Evolutionary conservation across 1,140 invertebrate genomes (phyloP).

Genomic region (Drusus annulatus): DNA sequence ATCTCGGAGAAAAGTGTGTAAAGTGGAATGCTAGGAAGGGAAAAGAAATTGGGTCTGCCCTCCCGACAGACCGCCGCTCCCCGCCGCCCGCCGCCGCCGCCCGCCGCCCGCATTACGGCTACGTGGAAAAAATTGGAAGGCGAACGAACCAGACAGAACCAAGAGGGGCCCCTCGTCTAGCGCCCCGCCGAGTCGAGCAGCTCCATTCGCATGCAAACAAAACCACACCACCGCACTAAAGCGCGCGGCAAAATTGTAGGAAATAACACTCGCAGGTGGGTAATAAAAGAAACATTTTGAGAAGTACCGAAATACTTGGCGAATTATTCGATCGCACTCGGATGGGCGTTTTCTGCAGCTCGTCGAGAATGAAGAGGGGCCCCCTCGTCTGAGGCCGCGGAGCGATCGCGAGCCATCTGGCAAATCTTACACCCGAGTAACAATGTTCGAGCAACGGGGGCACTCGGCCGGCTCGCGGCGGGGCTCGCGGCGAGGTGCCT

Average conservation of each 20-base stretch:
- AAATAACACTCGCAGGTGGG: not conserved
- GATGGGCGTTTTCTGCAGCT: constrained; percentile 15
- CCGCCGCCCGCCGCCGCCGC: not conserved
- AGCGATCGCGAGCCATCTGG: not conserved
- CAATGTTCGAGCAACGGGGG: not conserved
- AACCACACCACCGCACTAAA: not conserved
- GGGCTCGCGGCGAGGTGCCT: not conserved
- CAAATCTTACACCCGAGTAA: not conserved
- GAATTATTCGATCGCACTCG: not conserved
- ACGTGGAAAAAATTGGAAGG: constrained; percentile 37
- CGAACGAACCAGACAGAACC: constrained; percentile 37
- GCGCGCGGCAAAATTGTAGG: not conserved
- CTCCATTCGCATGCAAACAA: not conserved
- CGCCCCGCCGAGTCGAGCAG: not conserved
- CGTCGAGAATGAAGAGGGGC: constrained; percentile 16
- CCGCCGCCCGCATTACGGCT: constrained; percentile 12
- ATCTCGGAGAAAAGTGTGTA: not conserved
- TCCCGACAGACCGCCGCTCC: not conserved
- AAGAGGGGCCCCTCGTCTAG: constrained; percentile 23
- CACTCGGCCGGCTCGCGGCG: too few species aligned
- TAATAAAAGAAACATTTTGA: constrained; percentile 12
- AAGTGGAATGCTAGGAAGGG: not conserved
- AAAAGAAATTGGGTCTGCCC: constrained; percentile 6
- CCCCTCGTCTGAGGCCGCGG: constrained; percentile 12
- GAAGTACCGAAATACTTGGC: not conserved